Evolutionary conservation across 2,113 vertebrate genomes (phyloP).

Genomic region (Bettongia penicillata): DNA sequence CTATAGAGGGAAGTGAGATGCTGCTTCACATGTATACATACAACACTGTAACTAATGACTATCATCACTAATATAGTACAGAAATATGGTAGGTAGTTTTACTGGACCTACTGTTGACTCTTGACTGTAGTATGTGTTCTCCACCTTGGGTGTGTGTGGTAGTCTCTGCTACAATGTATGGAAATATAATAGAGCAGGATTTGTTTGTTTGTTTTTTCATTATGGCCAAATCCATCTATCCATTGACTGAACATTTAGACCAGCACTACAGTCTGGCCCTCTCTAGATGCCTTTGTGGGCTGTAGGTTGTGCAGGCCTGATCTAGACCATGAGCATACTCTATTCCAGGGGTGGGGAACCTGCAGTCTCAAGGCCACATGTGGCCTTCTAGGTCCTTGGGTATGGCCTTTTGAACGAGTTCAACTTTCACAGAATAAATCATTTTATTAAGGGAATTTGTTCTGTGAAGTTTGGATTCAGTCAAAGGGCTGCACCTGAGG

Average conservation of each 20-base stretch:
- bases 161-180: neutral
- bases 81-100: neutral
- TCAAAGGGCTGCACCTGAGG: too few species aligned
- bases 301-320: neutral
- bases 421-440: too few species aligned
- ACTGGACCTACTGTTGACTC: neutral
- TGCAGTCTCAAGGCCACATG: too few species aligned
- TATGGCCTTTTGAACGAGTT: too few species aligned
- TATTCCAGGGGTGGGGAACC: too few species aligned
- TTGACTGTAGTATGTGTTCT: neutral
- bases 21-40: too few species aligned
- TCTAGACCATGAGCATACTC: neutral
- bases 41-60: neutral
- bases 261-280: neutral
- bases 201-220: neutral
- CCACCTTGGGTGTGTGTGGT: neutral
- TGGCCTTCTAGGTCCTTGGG: too few species aligned
- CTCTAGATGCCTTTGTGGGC: too few species aligned
- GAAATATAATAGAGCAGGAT: neutral
- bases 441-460: too few species aligned
- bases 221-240: neutral
- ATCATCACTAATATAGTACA: neutral
- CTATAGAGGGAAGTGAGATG: neutral
- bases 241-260: neutral
- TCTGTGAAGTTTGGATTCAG: too few species aligned